These are phyloP conservation scores for Gambusia holbrooki DNA, from an alignment of 2,113 vertebrate genomes.

Conservation along the genomic window DNA sequence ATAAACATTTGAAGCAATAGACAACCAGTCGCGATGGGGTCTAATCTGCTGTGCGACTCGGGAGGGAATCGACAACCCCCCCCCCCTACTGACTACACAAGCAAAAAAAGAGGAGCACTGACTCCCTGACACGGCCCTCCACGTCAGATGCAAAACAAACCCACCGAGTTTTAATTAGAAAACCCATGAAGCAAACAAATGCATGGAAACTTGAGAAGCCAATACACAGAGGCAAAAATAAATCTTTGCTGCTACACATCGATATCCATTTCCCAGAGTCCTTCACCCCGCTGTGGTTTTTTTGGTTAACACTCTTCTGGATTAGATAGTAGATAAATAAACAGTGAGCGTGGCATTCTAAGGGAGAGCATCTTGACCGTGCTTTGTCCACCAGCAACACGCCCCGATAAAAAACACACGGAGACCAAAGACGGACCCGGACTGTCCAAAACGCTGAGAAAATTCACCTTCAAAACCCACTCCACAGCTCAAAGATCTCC, in stretches of 20 bases:
- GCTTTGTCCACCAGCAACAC: too few species aligned
- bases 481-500: constrained; percentile 42
- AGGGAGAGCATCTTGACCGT: too few species aligned
- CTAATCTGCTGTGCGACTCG: constrained; percentile 27
- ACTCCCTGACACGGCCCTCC: constrained; percentile 33
- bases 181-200: constrained; percentile 70
- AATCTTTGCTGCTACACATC: constrained; percentile 61
- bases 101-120: constrained; percentile 22
- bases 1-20: constrained; percentile 28
- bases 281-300: constrained; percentile 72
- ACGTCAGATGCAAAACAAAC: constrained; percentile 52
- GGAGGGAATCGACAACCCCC: constrained; percentile 1
- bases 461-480: constrained; percentile 2
- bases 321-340: constrained; percentile 74
- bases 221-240: constrained; percentile 63
- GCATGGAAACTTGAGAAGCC: constrained; percentile 61
- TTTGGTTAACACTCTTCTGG: constrained; percentile 65
- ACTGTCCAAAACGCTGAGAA: not conserved
- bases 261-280: constrained; percentile 61
- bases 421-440: constrained; percentile 61
- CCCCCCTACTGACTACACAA: constrained; percentile 24
- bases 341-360: constrained; percentile 49
- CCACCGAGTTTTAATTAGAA: constrained; percentile 69
- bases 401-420: constrained; percentile 1
- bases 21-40: constrained; percentile 13